Percentiles rank a stretch among this genome's conserved stretches.
Evolutionary conservation across 2,113 vertebrate genomes (phyloP).

Genomic region (Salvator merianae): DNA sequence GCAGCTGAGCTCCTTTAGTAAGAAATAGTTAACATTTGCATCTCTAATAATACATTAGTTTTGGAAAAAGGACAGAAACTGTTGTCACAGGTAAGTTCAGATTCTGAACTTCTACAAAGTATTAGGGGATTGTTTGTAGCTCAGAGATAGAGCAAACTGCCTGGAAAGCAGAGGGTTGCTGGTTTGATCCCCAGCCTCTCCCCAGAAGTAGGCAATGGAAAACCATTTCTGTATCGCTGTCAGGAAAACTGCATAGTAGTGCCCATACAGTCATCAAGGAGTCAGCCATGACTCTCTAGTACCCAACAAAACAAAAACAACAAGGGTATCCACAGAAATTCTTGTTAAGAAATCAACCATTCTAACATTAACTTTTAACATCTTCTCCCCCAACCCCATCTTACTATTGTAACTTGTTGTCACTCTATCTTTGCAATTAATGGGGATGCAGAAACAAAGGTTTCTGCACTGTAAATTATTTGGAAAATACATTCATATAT

Average conservation of each 20-base stretch:
- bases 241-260: too few relatives aligned
- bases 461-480: background rate
- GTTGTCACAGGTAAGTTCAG: background rate
- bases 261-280: too few relatives aligned
- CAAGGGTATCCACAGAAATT: too few relatives aligned
- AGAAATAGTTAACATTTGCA: background rate
- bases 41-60: background rate
- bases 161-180: too few relatives aligned
- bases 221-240: too few relatives aligned
- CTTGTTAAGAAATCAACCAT: too few relatives aligned
- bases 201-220: too few relatives aligned
- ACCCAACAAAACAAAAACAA: too few relatives aligned
- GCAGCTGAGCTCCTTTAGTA: background rate
- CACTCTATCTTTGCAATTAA: background rate
- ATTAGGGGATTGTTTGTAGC: too few relatives aligned
- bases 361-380: background rate
- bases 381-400: background rate
- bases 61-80: background rate
- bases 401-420: background rate
- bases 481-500: slow-evolving; percentile 5
- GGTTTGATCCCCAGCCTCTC: too few relatives aligned
- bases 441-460: background rate
- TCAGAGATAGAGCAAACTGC: too few relatives aligned
- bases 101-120: background rate
- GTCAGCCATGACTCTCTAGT: too few relatives aligned